Evolutionary conservation across 35 echinoderm and acorn worm species (phyloP).

Genomic region (Diadema setosum): DNA sequence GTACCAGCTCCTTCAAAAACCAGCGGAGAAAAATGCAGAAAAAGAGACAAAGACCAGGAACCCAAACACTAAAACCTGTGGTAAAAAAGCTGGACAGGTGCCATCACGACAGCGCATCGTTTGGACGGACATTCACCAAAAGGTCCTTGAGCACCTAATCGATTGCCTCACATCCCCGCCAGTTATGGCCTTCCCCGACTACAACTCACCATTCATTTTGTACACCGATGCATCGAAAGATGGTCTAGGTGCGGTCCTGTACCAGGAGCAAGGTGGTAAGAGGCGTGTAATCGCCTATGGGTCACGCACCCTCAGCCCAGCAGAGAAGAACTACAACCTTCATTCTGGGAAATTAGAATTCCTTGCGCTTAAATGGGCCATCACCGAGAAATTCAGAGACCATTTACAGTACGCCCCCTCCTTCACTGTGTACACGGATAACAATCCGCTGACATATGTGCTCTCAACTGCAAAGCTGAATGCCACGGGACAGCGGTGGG

Average conservation of each 20-base stretch:
- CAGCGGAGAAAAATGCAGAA: background rate
- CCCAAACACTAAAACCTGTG: background rate
- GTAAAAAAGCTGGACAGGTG: background rate
- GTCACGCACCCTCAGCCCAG: conserved; percentile 1
- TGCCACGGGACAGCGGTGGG: conserved; percentile 63
- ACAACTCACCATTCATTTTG: background rate
- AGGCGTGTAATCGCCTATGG: conserved; percentile 3
- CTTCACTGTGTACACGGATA: too few species aligned
- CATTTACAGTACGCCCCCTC: background rate
- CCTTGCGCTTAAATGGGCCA: conserved; percentile 55
- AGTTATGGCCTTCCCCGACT: conserved; percentile 8
- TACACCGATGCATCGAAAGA: conserved; percentile 21
- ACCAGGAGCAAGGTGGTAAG: conserved; percentile 35
- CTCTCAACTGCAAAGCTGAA: conserved; percentile 50
- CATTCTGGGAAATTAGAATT: conserved; percentile 71
- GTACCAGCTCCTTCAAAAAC: background rate
- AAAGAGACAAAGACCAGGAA: background rate
- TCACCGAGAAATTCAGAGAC: conserved; percentile 14
- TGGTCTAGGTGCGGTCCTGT: too few species aligned
- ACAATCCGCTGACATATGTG: conserved; percentile 62
- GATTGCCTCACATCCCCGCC: background rate
- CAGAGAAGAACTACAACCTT: conserved; percentile 52
- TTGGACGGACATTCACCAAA: background rate
- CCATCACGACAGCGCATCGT: background rate
- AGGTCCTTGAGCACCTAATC: background rate